phyloP scores from a whole-genome alignment of 2,797 vertebrate genomes.

The Danio choprae region DNA sequence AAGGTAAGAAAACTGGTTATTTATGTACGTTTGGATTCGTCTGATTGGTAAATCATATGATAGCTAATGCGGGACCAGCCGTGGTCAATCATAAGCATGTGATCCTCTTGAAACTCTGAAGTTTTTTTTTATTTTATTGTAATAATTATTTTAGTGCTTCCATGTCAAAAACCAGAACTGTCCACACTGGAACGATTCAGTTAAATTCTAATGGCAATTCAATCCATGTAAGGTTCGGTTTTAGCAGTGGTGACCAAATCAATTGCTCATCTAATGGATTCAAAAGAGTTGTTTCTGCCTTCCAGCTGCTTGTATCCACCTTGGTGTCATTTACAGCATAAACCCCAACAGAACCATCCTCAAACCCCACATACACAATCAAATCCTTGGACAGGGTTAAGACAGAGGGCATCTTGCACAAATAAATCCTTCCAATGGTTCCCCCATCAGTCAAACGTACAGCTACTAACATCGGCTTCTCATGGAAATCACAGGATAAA shows the following conservation, averaged over 20 bases:
- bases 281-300: conserved; percentile 37
- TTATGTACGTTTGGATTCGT: too few relatives aligned
- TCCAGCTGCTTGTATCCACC: conserved; percentile 32
- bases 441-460: conserved; percentile 72
- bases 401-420: conserved; percentile 69
- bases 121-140: too few relatives aligned
- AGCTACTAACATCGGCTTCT: conserved; percentile 69
- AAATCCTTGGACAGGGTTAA: conserved; percentile 66
- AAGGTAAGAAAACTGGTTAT: too few relatives aligned
- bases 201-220: conserved; percentile 40
- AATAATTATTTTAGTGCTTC: too few relatives aligned
- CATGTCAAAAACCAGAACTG: not conserved
- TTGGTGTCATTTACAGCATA: conserved; percentile 70
- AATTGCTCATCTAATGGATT: conserved; percentile 66
- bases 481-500: conserved; percentile 68
- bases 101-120: too few relatives aligned
- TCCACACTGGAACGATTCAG: conserved; percentile 9
- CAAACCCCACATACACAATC: conserved; percentile 79
- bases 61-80: too few relatives aligned
- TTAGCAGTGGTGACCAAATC: conserved; percentile 62
- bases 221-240: conserved; percentile 71
- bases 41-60: too few relatives aligned
- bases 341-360: conserved; percentile 79
- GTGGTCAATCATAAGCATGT: too few relatives aligned
- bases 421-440: conserved; percentile 69